phyloP scores from a whole-genome alignment of 2,113 vertebrate species.

The Rana temporaria region DNA sequence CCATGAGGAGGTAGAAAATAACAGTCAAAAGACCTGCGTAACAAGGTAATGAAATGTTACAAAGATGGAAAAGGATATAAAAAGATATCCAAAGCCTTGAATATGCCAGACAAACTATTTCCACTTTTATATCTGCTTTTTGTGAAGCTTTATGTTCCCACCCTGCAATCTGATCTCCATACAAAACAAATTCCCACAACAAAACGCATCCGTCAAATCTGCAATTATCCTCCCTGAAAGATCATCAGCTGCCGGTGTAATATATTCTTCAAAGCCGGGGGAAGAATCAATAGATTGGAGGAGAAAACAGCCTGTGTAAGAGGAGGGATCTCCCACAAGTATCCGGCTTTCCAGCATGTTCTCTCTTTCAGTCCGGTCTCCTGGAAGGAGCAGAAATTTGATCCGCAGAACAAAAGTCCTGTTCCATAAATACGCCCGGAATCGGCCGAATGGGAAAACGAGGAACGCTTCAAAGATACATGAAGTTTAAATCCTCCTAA shows the following conservation, averaged over 20 bases:
- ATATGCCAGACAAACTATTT: too few species aligned
- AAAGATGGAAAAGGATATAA: too few species aligned
- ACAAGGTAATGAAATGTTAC: too few species aligned
- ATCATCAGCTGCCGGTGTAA: constrained; percentile 50
- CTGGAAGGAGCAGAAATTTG: constrained; percentile 23
- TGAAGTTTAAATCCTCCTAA: not conserved
- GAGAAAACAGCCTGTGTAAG: constrained; percentile 44
- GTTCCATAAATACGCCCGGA: constrained; percentile 6
- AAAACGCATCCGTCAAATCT: constrained; percentile 30
- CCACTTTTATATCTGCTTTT: not conserved
- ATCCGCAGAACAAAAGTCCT: constrained; percentile 2
- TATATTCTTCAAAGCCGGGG: constrained; percentile 51
- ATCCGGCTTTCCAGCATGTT: constrained; percentile 6
- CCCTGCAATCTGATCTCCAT: constrained; percentile 1
- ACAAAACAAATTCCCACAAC: not conserved
- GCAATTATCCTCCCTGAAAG: constrained; percentile 36
- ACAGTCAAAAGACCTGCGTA: too few species aligned
- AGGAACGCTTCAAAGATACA: not conserved
- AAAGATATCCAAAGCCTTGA: too few species aligned
- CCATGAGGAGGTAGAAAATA: too few species aligned
- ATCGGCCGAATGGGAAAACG: not conserved
- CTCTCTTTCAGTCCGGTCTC: not conserved
- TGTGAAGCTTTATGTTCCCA: not conserved
- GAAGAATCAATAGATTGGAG: constrained; percentile 57
- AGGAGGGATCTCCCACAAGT: constrained; percentile 44